Conservation (phyloP, 1,140 invertebrate genomes). For the Argopecten irradians region DNA sequence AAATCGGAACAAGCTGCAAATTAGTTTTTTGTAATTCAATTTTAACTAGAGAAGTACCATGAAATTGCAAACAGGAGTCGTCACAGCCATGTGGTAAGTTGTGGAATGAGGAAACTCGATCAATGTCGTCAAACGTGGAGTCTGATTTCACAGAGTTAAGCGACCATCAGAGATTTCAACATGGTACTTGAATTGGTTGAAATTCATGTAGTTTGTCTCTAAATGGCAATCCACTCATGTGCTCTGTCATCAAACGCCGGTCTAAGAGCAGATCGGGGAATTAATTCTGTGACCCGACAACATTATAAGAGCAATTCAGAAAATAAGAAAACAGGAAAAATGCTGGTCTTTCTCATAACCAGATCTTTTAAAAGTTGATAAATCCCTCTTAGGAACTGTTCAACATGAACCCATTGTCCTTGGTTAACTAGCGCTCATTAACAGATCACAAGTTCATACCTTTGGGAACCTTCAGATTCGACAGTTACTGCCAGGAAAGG, state of each 20-base stretch:
- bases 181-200: slow-evolving; percentile 21
- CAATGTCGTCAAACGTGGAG: background rate
- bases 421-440: background rate
- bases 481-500: background rate
- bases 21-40: slow-evolving; percentile 23
- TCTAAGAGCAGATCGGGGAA: background rate
- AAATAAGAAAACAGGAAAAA: slow-evolving; percentile 12
- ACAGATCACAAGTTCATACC: background rate
- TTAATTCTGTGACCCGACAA: background rate
- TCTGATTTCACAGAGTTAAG: slow-evolving; percentile 21
- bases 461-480: background rate
- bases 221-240: slow-evolving; percentile 15
- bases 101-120: background rate
- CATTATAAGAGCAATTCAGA: slow-evolving; percentile 22
- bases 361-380: slow-evolving; percentile 23
- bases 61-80: slow-evolving; percentile 10
- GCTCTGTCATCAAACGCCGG: background rate
- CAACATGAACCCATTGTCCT: slow-evolving; percentile 8
- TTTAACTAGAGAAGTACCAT: slow-evolving; percentile 8
- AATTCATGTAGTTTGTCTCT: slow-evolving; percentile 17
- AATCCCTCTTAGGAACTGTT: background rate
- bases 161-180: slow-evolving; percentile 1
- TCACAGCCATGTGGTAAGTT: background rate
- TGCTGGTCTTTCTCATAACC: background rate
- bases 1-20: background rate